Evolutionary conservation across 1,140 invertebrate genomes (phyloP).

Genomic region (Drosophila arizonae): DNA sequence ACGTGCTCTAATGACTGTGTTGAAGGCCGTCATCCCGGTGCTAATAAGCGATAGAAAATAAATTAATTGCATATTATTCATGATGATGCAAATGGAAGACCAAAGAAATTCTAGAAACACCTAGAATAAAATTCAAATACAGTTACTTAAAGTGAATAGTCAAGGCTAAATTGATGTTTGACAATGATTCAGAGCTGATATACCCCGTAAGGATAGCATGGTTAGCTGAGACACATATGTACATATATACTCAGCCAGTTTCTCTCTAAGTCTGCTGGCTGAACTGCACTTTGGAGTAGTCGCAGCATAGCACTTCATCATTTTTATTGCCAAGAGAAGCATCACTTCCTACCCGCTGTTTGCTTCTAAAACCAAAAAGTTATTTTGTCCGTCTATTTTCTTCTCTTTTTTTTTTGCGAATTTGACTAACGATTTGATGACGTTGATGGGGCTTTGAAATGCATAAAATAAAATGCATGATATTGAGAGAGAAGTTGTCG

Average conservation of each 20-base stretch:
- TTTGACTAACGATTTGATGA: conserved; percentile 78
- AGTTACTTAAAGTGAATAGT: background rate
- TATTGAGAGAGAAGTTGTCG: background rate
- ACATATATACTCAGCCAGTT: conserved; percentile 7
- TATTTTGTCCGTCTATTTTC: no score
- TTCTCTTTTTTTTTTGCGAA: conserved; percentile 39
- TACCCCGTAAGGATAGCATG: background rate
- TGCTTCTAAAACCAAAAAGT: conserved; percentile 32
- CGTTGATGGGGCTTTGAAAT: conserved; percentile 70
- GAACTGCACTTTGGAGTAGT: conserved; percentile 55
- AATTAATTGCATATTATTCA: background rate
- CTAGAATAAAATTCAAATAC: background rate
- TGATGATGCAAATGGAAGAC: background rate
- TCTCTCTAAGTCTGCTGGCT: conserved; percentile 14
- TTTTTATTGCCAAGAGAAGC: conserved; percentile 68
- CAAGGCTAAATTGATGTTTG: background rate
- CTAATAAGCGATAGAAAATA: background rate
- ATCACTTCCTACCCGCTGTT: background rate
- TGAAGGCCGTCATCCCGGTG: background rate
- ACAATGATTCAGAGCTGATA: background rate
- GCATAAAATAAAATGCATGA: conserved; percentile 23
- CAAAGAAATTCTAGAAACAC: background rate
- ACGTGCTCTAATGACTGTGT: conserved; percentile 37
- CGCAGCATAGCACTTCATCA: conserved; percentile 63
- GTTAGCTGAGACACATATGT: background rate